Base-by-base conservation (phyloP, 2,888 invertebrate species). In the Stictocephala bisonia region DNA sequence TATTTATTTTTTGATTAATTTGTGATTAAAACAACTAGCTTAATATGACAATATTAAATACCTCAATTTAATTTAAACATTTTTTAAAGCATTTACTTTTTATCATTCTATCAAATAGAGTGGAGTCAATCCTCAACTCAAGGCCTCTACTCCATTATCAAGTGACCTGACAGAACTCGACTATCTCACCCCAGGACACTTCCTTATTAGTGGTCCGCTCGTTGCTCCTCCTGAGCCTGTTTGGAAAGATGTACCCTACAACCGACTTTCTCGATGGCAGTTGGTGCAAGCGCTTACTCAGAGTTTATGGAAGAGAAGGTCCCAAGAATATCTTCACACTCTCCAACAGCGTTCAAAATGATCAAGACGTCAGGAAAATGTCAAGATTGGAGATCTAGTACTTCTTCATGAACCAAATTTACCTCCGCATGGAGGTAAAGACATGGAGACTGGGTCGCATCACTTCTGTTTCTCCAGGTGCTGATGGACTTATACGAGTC, bases 141-240 rank as follows among this genome's bases (percentile, higher is more conserved):
- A n/a, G n/a, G n/a, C n/a, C n/a, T 9, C 81, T 0, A 75, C 74
- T 18, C 75, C 79, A 11, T 24, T 81, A 0, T 79, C 81, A 1
- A 35, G 72, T 1, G 79, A 80, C 71, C 76, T 78, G 0, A 56
- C 60, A 13, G 79, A 75, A 40, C 64, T 40, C 1, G 74, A 79
- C 20, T 77, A 78, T 3, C 70, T 82, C 0, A 82, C 82, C 0
- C 82, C 82, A 9, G 81, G 79, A 18, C 81, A 82, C 76, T 81
- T 82, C 71, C 74, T 83, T 0, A 74, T 81, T 18, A 80, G 79
- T 4, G 35, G 44, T 20, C 80, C 81, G 9, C 79, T 79, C n/a
- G n/a, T 78, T 1, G 50, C 74, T 7, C 24, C 81, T 0, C 15
- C 41, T 0, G 77, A 80, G 1, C 2, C 1, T n/a, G 3, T 26